Conservation (phyloP, 2,113 vertebrate species). For the Podocnemis expansa region DNA sequence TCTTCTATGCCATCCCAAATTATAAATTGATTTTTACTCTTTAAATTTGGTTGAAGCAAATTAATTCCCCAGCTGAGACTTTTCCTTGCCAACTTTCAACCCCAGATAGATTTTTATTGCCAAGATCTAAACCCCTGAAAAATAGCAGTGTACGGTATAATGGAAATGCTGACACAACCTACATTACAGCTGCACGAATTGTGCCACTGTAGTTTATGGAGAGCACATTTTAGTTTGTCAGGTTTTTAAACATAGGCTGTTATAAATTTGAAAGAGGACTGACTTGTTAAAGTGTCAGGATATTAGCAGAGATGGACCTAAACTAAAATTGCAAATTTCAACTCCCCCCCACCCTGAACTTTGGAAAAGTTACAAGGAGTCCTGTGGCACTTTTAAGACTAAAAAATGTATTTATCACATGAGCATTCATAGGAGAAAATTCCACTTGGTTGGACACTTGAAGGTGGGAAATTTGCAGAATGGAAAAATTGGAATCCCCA, state of each 20-base stretch:
- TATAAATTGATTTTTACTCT: constrained; percentile 58
- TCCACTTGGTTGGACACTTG: too few relatives aligned
- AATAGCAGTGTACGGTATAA: constrained; percentile 65
- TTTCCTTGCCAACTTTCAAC: constrained; percentile 61
- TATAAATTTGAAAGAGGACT: constrained; percentile 81
- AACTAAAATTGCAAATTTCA: not conserved
- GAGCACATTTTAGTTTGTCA: constrained; percentile 83
- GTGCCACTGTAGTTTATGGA: constrained; percentile 79
- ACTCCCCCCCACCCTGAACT: not conserved
- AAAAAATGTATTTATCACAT: too few relatives aligned
- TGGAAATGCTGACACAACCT: constrained; percentile 82
- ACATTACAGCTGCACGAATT: constrained; percentile 70
- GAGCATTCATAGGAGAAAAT: too few relatives aligned
- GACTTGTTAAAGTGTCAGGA: constrained; percentile 72
- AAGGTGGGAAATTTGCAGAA: too few relatives aligned
- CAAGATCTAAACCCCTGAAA: constrained; percentile 73
- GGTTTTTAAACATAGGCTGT: constrained; percentile 82
- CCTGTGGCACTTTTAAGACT: too few relatives aligned
- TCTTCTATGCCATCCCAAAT: not conserved
- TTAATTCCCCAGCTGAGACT: constrained; percentile 59
- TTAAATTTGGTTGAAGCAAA: constrained; percentile 63
- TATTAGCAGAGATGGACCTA: constrained; percentile 54
- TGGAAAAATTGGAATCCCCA: not conserved
- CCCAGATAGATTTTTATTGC: constrained; percentile 78
- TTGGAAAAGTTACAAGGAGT: constrained; percentile 2